A percentile compares a stretch with the other conserved stretches of the same genome.
Evolutionary conservation across 2,888 invertebrate species (phyloP).

Genomic region (Myathropa florea): DNA sequence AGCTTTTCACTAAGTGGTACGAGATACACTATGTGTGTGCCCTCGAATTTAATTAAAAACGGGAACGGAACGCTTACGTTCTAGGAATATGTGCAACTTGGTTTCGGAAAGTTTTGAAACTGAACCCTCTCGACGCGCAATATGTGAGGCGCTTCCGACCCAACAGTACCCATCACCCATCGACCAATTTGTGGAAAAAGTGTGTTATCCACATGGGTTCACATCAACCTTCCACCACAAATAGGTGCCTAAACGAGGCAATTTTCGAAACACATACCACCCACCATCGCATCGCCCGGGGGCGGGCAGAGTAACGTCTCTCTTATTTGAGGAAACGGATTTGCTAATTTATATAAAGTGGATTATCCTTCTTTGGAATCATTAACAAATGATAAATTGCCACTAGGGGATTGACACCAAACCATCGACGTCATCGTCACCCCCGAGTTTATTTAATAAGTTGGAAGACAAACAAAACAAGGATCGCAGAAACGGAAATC

Average conservation of each 20-base stretch:
- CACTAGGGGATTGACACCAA: constrained; percentile 49
- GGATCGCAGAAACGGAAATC: constrained; percentile 50
- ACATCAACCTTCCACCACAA: constrained; percentile 19
- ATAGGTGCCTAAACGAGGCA: constrained; percentile 37
- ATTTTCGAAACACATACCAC: neutral
- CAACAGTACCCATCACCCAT: neutral
- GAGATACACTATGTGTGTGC: constrained; percentile 18
- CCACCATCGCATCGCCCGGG: neutral
- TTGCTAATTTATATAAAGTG: constrained; percentile 70
- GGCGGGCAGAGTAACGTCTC: constrained; percentile 1
- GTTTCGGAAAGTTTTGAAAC: constrained; percentile 39
- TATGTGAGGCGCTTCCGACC: constrained; percentile 9
- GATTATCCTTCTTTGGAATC: constrained; percentile 66
- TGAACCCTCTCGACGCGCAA: neutral
- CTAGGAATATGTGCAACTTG: constrained; percentile 23
- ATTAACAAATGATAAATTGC: constrained; percentile 68
- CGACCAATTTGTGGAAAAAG: constrained; percentile 53
- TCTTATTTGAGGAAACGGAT: constrained; percentile 59
- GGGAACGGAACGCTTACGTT: constrained; percentile 5
- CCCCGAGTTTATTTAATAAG: constrained; percentile 64
- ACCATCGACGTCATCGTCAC: constrained; percentile 38
- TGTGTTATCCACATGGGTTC: constrained; percentile 55
- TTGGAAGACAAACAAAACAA: constrained; percentile 59
- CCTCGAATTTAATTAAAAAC: constrained; percentile 61
- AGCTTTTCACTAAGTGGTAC: constrained; percentile 34